A percentile compares a stretch with the other conserved stretches of the same genome.
phyloP scores from a whole-genome alignment of 2,113 vertebrate species.

The Coturnix japonica region DNA sequence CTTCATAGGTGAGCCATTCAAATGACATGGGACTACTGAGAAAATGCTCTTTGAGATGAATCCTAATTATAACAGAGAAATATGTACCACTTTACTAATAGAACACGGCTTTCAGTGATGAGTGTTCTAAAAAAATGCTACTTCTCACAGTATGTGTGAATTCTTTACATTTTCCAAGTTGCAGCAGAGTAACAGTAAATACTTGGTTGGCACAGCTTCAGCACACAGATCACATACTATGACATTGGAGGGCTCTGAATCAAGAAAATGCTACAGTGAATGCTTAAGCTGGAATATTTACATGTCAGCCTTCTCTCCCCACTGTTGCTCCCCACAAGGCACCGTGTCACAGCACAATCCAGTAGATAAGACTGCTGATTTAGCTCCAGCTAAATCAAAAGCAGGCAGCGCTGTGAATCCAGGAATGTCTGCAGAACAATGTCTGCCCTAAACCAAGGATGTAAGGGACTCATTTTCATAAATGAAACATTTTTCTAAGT shows the following conservation, averaged over 20 bases:
- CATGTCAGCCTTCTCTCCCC: not conserved
- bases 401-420: not conserved
- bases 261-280: slow-evolving; percentile 15
- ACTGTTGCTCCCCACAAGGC: not conserved
- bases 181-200: slow-evolving; percentile 12
- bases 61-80: slow-evolving; percentile 23
- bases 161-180: not conserved
- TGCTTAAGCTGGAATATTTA: slow-evolving; percentile 5
- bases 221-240: not conserved
- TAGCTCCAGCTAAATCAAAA: not conserved
- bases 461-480: not conserved
- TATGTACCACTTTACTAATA: not conserved
- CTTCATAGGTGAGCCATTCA: slow-evolving; percentile 47
- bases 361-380: not conserved
- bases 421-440: not conserved
- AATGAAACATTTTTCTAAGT: not conserved
- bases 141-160: not conserved
- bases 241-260: not conserved
- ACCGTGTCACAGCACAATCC: not conserved
- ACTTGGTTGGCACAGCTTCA: slow-evolving; percentile 22
- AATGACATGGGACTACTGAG: not conserved
- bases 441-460: not conserved
- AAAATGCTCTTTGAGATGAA: not conserved
- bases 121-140: not conserved
- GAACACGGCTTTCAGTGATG: not conserved